Evolutionary conservation across 2,888 invertebrate species (phyloP).

Genomic region (Eulithis prunata): DNA sequence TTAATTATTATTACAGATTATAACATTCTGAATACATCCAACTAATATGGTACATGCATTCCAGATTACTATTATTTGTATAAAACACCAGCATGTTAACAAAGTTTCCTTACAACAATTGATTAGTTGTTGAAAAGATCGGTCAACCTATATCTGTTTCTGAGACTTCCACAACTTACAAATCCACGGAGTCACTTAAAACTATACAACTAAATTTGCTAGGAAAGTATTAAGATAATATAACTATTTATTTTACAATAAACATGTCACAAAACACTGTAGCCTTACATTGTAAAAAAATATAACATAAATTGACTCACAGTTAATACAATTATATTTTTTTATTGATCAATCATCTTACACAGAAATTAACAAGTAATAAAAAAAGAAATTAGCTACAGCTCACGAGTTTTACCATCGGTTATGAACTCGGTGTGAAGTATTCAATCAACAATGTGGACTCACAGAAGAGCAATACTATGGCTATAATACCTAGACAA

Average conservation of each 20-base stretch:
- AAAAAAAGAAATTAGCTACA: slow-evolving; percentile 10
- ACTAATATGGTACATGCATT: slow-evolving; percentile 62
- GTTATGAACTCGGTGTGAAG: not conserved
- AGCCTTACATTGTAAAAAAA: slow-evolving; percentile 65
- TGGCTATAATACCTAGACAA: not conserved
- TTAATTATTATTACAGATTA: slow-evolving; percentile 56
- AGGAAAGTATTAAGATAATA: slow-evolving; percentile 64
- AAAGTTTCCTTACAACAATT: slow-evolving; percentile 68
- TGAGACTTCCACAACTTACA: slow-evolving; percentile 27
- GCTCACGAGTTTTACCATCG: not conserved
- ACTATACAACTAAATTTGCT: slow-evolving; percentile 64
- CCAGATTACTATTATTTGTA: slow-evolving; percentile 59
- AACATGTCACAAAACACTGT: slow-evolving; percentile 71
- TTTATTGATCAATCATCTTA: slow-evolving; percentile 31
- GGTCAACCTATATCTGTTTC: slow-evolving; percentile 7
- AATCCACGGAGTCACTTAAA: slow-evolving; percentile 42
- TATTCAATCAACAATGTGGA: not conserved
- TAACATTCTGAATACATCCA: slow-evolving; percentile 57
- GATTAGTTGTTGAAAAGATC: slow-evolving; percentile 44
- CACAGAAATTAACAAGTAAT: slow-evolving; percentile 21
- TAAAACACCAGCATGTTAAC: slow-evolving; percentile 64
- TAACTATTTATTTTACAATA: slow-evolving; percentile 65
- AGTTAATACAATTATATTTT: slow-evolving; percentile 43
- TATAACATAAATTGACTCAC: slow-evolving; percentile 50
- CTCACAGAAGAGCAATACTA: not conserved